Evolutionary conservation across 2,113 vertebrate genomes (phyloP), one percentile per base, ranked within the genome.

Genomic region (Uropsilus gracilis): DNA sequence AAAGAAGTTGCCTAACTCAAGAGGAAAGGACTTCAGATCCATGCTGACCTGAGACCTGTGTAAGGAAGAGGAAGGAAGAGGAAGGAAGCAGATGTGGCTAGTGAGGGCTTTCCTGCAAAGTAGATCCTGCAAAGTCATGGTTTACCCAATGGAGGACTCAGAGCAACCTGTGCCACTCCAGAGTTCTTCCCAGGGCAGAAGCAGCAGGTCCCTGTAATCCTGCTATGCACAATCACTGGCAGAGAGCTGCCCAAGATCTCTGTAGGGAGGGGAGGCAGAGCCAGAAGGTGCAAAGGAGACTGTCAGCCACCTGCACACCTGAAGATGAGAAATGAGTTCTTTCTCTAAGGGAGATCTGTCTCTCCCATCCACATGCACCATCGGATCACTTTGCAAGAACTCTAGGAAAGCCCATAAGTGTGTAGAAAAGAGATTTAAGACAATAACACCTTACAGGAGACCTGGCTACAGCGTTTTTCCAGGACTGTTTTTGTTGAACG

Each of bases 351-450:
- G 7, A 14, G 28, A 30, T 13, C 63, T n/a, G n/a, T n/a, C 50
- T 12, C 48, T 2, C 53, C 37, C 13, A 18, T 34, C 61, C 61
- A 3, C 32, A 30, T 37, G 16, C 64, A 16, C 59, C 8, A 30
- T 18, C 64, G 82, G 87, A 71, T 18, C 76, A 85, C 75, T 80
- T 68, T 84, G 32, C 17, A 66, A 55, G 68, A 75, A 69, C 88
- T 26, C 22, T 68, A 8, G 28, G 34, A 72, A 48, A 68, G 72
- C 10, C 8, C 37, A 75, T 17, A 91, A 91, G 80, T 5, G 37
- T 37, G 11, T 63, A 24, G 88, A 95, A 92, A 93, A 32, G 37
- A 85, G 50, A 85, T 87, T 87, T 75, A 85, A 53, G 61, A 53
- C 83, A 89, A 91, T 10, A 46, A 7, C 55, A 48, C 68, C 59